Conservation (phyloP, 2,888 invertebrate genomes). For the Drosophila borealis region DNA sequence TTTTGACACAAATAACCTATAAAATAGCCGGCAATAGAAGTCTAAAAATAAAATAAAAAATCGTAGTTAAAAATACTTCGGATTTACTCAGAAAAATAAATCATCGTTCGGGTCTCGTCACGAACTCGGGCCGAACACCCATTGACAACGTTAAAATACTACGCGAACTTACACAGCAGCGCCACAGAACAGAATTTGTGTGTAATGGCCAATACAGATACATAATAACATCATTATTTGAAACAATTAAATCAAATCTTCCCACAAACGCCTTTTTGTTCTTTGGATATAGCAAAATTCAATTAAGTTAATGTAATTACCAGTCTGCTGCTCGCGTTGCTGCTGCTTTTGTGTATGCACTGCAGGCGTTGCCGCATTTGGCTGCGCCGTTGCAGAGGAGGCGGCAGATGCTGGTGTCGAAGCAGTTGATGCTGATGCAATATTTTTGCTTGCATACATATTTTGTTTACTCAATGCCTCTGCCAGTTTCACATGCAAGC, state of each 20-base stretch:
- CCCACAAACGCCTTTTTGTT: not conserved
- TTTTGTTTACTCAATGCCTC: conserved; percentile 78
- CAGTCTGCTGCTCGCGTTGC: conserved; percentile 15
- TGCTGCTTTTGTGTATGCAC: conserved; percentile 12
- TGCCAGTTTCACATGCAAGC: conserved; percentile 81
- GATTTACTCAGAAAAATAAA: not conserved
- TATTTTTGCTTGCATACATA: conserved; percentile 16
- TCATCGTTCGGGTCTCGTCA: not conserved
- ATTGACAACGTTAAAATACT: not conserved
- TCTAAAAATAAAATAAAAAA: not conserved
- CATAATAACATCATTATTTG: conserved; percentile 22
- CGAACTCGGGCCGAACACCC: conserved; percentile 30
- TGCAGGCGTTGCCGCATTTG: conserved; percentile 13
- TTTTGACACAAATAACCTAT: too few species aligned
- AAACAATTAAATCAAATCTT: not conserved
- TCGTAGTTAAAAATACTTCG: not conserved
- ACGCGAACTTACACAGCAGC: conserved; percentile 25
- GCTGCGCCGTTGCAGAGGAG: conserved; percentile 4
- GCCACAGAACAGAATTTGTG: conserved; percentile 15
- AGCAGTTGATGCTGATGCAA: conserved; percentile 34
- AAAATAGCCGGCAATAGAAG: too few species aligned
- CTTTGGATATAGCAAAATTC: not conserved
- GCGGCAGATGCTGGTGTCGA: conserved; percentile 1
- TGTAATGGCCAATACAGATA: not conserved
- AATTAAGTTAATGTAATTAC: conserved; percentile 36